Base-by-base conservation (phyloP, 2,113 vertebrate genomes). In the Monopterus albus region DNA sequence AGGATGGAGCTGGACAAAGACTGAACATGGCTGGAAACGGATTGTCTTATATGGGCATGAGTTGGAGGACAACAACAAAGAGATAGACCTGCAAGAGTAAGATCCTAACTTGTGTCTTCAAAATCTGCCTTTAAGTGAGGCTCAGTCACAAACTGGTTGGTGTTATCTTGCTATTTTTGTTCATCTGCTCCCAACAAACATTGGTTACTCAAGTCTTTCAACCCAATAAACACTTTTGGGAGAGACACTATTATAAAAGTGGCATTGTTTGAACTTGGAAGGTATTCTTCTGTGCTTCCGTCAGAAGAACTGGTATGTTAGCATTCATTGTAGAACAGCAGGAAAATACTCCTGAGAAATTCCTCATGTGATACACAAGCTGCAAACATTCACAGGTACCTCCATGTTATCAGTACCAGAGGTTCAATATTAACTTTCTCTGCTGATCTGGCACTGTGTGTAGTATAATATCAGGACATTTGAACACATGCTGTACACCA, bases 1-100 rank as follows among this genome's bases (percentile, higher is more conserved):
- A 23, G 98, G 98, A 35, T 97, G 96, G 95, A 96, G 93, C 64
- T 99, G 97, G 98, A 94, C 94, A 78, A 99, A 98, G 91, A 98
- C 96, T 5, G 95, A 96, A 60, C 94, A 96, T n/a, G 97, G 97
- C 56, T 99, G 98, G 98, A 97, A 97, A 78, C 92, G 95, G 78
- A 95, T 93, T 57, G 92, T 96, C 40, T 81, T 93, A 11, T 95
- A 93, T 74, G 91, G 83, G 69, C 90, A 90, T 33, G 92, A 94
- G 2, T 70, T 94, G 63, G 89, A 93, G 42, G 73, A 91, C 28
- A 90, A 92, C 64, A 92, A 78, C 47, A 87, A 71, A 82, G 88
- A 86, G 15, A 83, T 93, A 26, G 64, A 84, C 43, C 53, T 94
- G 51, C 72, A 82, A 63, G 88, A 85, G 93, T 94, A 89, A 93